Conservation (phyloP, 2,113 vertebrate species). For the Erpornis zantholeuca region DNA sequence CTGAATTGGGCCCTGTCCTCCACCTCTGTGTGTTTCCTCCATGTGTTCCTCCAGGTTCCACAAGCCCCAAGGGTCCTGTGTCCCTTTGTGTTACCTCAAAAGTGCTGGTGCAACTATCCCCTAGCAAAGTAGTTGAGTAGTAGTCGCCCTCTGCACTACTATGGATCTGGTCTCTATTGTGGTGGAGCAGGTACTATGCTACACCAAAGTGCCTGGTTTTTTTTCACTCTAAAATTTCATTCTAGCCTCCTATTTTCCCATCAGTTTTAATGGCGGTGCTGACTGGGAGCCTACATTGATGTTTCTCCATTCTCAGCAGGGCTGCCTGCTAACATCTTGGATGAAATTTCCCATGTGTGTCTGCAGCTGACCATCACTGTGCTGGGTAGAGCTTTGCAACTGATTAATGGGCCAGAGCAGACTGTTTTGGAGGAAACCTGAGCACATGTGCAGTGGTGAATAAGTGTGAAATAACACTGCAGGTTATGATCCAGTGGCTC, state of each 20-base stretch:
- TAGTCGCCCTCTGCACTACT: background rate
- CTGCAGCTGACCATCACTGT: fast-evolving
- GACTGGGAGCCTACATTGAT: background rate
- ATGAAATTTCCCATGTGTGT: background rate
- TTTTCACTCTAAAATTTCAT: background rate
- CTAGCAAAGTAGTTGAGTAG: background rate
- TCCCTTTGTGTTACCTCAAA: background rate
- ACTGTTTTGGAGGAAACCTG: background rate
- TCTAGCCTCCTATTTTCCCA: background rate
- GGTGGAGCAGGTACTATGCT: background rate
- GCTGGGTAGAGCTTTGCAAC: background rate
- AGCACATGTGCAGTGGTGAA: background rate
- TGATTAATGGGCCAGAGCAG: background rate
- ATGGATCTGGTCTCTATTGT: background rate
- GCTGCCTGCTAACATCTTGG: background rate
- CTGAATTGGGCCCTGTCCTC: background rate
- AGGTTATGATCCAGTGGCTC: background rate
- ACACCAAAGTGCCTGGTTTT: background rate
- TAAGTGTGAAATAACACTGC: background rate
- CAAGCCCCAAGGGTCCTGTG: background rate
- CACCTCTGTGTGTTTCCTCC: background rate
- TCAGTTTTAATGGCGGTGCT: background rate
- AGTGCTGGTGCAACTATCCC: background rate
- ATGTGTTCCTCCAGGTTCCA: background rate
- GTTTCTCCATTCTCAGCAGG: background rate